Percentiles rank a stretch among this genome's conserved stretches.
Conservation (phyloP, 2,797 vertebrate genomes). For the Synaphobranchus kaupii region DNA sequence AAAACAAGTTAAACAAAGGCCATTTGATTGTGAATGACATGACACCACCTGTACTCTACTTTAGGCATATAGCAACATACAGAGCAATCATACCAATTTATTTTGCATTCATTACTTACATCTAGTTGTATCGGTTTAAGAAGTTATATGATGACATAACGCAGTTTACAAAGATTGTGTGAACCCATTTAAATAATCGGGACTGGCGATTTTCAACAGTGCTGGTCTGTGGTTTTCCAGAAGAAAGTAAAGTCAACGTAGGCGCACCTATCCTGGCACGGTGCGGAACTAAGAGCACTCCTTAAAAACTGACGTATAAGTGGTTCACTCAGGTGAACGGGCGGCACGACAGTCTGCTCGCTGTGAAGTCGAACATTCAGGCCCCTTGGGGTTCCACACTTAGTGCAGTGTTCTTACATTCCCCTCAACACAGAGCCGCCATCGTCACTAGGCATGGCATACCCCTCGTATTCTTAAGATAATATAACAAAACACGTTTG, state of each 20-base stretch:
- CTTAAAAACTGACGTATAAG: background rate
- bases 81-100: background rate
- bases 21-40: slow-evolving; percentile 78
- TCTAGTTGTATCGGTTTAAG: background rate
- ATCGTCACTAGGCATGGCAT: no score
- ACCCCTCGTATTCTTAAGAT: background rate
- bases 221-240: background rate
- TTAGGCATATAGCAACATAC: slow-evolving; percentile 73
- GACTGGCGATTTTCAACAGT: slow-evolving; percentile 21
- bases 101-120: background rate
- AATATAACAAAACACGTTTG: background rate
- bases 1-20: slow-evolving; percentile 76
- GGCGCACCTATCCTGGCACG: background rate
- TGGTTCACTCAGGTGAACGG: background rate
- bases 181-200: slow-evolving; percentile 9
- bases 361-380: background rate
- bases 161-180: slow-evolving; percentile 10
- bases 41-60: slow-evolving; percentile 74
- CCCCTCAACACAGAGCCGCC: background rate
- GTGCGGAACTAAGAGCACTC: background rate
- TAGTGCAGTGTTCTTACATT: background rate
- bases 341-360: background rate
- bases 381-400: background rate
- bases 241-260: slow-evolving; percentile 36
- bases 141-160: background rate